Evolutionary conservation across 1,140 invertebrate species (phyloP).

Genomic region (Calycopis cecrops): DNA sequence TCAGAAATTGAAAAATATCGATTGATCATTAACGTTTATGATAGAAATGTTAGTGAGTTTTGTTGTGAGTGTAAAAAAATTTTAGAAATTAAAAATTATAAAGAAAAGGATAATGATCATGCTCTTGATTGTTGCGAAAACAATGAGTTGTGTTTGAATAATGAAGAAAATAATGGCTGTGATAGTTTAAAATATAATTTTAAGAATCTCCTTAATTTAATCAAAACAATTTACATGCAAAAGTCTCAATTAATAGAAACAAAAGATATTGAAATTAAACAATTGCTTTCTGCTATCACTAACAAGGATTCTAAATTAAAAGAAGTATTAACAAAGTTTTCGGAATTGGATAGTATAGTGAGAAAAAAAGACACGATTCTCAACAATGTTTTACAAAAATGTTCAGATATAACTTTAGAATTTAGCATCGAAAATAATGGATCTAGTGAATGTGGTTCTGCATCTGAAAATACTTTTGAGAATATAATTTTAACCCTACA

Average conservation of each 20-base stretch:
- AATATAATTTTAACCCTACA: slow-evolving; percentile 36
- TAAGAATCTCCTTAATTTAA: slow-evolving; percentile 20
- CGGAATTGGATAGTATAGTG: slow-evolving; percentile 21
- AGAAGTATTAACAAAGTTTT: slow-evolving; percentile 12
- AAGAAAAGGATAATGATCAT: slow-evolving; percentile 8
- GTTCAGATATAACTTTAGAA: slow-evolving; percentile 29
- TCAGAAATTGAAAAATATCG: slow-evolving; percentile 23
- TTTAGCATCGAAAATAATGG: slow-evolving; percentile 35
- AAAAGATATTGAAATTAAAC: slow-evolving; percentile 25
- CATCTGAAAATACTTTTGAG: slow-evolving; percentile 23
- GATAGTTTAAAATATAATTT: slow-evolving; percentile 22
- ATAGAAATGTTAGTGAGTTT: slow-evolving; percentile 18
- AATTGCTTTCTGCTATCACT: slow-evolving; percentile 17
- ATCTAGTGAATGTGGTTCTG: slow-evolving; percentile 21
- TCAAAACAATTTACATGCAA: slow-evolving; percentile 18
- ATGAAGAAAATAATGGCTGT: slow-evolving; percentile 6
- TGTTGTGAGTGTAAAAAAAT: slow-evolving; percentile 19
- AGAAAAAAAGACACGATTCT: slow-evolving; percentile 21
- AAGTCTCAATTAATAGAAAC: slow-evolving; percentile 18
- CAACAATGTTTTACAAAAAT: slow-evolving; percentile 28
- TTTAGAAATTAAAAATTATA: slow-evolving; percentile 9
- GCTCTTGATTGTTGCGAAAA: too few relatives aligned
- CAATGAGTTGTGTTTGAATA: background rate
- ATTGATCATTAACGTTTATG: slow-evolving; percentile 17
- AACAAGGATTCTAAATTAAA: slow-evolving; percentile 21